phyloP scores from a whole-genome alignment of 1,140 invertebrate genomes.

The Trichonephila clavata region DNA sequence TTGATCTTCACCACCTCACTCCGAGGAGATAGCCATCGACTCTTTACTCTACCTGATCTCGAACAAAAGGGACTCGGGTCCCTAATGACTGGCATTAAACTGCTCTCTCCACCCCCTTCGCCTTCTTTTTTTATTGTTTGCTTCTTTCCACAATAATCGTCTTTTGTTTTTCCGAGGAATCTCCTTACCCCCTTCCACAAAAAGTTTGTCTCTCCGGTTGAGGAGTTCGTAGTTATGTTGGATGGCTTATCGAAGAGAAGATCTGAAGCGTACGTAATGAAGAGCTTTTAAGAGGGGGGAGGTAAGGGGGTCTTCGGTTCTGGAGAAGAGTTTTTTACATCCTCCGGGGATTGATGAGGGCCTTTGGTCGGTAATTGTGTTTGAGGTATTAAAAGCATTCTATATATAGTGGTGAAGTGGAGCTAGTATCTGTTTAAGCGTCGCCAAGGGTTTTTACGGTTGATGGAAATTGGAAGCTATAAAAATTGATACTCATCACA shows the following conservation, averaged over 20 bases:
- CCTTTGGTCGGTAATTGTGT: background rate
- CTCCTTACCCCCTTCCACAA: background rate
- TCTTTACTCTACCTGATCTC: conserved; percentile 23
- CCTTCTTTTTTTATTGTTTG: conserved; percentile 30
- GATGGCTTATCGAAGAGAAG: background rate
- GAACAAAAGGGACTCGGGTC: conserved; percentile 60
- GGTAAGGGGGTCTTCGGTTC: background rate
- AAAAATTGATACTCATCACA: no score
- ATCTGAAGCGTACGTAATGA: conserved; percentile 61
- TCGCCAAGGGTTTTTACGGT: no score
- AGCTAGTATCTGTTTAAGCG: no score
- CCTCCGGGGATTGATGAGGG: background rate
- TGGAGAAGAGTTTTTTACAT: background rate
- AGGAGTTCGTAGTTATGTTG: conserved; percentile 42
- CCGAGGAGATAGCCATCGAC: conserved; percentile 52
- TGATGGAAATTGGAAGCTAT: no score
- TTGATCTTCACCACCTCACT: conserved; percentile 67
- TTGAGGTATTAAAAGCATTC: background rate
- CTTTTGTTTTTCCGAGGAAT: conserved; percentile 1
- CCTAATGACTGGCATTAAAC: conserved; percentile 71
- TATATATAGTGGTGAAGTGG: no score
- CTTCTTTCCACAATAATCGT: background rate
- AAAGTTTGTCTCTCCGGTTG: conserved; percentile 57
- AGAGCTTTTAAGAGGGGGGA: background rate
- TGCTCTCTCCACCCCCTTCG: conserved; percentile 47